Evolutionary conservation across 2,888 invertebrate species (phyloP), one percentile per base, ranked within the genome.

Genomic region (Lepidochitona cinerea): DNA sequence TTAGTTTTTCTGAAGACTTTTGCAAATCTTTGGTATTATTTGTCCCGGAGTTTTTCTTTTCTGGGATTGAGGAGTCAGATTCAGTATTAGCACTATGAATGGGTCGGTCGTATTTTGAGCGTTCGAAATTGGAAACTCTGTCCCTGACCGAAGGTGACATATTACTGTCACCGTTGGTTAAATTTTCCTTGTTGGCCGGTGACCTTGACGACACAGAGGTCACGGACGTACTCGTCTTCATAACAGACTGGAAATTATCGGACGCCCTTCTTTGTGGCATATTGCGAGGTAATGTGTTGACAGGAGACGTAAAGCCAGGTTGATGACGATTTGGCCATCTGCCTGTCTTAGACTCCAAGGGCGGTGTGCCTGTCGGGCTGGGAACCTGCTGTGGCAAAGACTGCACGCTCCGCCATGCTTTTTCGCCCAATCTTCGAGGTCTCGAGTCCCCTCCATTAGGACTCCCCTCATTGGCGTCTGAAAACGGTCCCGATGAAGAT

Each of bases 401-500:
- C 37, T 66, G 66, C n/a, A 37, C 66, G 9, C 66, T 66, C 23
- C 66, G 29, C 66, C 66, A 66, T 2, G 35, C 2, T 26, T 26
- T 33, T 12, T 66, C 37, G 4, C n/a, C 66, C 33, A 66, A 37
- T n/a, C 26, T 35, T 23, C 26, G 9, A 14, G 59, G 59, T n/a
- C 35, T 35, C 5, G 29, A 5, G 14, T 32, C 1, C n/a, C 4
- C 37, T 9, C 36, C 37, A 35, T 36, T 35, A 3, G 37, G 3
- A 18, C 4, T 7, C 3, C 66, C 35, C 29, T 66, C 35, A 12
- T 7, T 7, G 35, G 66, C 12, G 14, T 32, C 37, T 23, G 9
- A 1, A 9, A 35, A 35, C 18, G 37, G n/a, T 12, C 81, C 84
- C 6, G 86, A 85, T 18, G 77, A 74, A 1, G 86, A 82, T 7